Base-by-base conservation (phyloP, 2,888 invertebrate species). In the Harpagoxenus sublaevis region DNA sequence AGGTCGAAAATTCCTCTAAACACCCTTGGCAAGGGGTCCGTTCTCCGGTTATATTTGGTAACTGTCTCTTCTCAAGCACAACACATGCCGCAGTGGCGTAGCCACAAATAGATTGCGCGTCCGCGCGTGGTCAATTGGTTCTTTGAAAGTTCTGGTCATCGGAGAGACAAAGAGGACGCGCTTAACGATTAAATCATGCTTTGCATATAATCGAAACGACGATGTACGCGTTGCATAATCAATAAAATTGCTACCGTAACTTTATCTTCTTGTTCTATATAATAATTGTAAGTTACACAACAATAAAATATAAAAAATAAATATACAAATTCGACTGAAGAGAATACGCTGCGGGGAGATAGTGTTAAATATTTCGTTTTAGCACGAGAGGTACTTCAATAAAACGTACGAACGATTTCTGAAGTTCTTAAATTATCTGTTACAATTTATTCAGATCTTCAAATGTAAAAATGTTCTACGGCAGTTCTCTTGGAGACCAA, bases 11-110 rank as follows among this genome's bases (percentile, higher is more conserved):
- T 86, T 92, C 9, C 53, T 90, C 90, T 86, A 92, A 93, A 93
- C 93, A 94, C 94, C 95, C 95, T 94, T 93, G 92, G 93, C 94
- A 93, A 94, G 94, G 94, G 95, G 93, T 93, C 94, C 89, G 90
- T 91, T 90, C 92, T 89, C 88, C 48, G 91, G 93, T 93, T 94
- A 94, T 94, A 94, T 94, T 94, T 94, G 94, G 94, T 94, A 89
- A 93, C 94, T 93, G 92, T 92, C 92, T 91, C 90, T 89, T 91
- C 73, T 73, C 73, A 73, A 81, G 85, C 88, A 90, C 91, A 66
- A 90, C 94, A 93, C 92, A 93, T 93, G 93, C 91, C 89, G 88
- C 94, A 94, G 87, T 91, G 92, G 93, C 92, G 93, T 93, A 92
- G 92, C 87, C 89, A 74, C 51, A 55, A 82, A 89, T 85, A 86